Base-by-base conservation (phyloP, 2,888 invertebrate genomes). In the Drosophila falleni region DNA sequence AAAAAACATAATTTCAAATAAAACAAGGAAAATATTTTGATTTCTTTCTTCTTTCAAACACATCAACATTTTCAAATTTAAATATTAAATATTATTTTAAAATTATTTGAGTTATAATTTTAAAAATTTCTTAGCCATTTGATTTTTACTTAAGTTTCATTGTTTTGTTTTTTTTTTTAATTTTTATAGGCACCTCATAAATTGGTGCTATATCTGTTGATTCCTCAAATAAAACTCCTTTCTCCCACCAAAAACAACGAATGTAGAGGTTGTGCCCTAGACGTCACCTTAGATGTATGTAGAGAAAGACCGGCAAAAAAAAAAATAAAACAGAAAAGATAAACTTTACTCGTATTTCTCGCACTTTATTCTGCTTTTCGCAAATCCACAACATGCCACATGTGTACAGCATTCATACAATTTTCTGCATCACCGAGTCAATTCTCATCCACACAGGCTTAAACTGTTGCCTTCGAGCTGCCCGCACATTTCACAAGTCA, bases 211-310 rank as follows among this genome's bases (percentile, higher is more conserved):
- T 1, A 67, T 51, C 60, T 54, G 33, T 50, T 46, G 23, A 49
- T 46, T 53, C 33, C 47, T 35, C 42, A 63, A n/a, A 42, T 23
- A 26, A 47, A 46, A 47, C 47, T 53, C 51, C 53, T 29, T 62
- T 51, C 53, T 74, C 15, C 50, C 66, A 66, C 42, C 53, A 42
- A 33, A 56, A 64, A 61, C 46, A 39, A 69, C 61, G 44, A 62
- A 26, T 74, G 78, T 83, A 81, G 80, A 80, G 81, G 76, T 85
- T 87, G 89, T 89, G 80, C 89, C 86, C 82, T 80, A 81, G 89
- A 80, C 89, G 86, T 89, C 86, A 86, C 85, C 68, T 88, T 78
- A 56, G 81, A 81, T 86, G 89, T 85, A 81, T 80, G 84, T 81
- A 83, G 75, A 75, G 58, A 79, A 56, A 71, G 61, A 74, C 67